These are phyloP conservation scores for Drosophila diplacantha DNA, from an alignment of 2,888 invertebrate genomes.

Conservation along the genomic window DNA sequence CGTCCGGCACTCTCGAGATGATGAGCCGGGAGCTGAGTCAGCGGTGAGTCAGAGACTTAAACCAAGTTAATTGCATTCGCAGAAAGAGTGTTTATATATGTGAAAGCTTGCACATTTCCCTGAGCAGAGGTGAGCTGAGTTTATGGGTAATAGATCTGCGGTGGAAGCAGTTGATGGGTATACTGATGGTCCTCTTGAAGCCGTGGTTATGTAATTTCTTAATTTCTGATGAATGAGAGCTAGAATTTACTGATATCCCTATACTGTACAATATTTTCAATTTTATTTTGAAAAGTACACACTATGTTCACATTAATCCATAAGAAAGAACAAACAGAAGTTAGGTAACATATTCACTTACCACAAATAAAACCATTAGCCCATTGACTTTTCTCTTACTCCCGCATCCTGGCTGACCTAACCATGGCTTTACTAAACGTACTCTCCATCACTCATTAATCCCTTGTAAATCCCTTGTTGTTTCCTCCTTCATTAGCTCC, in stretches of 20 bases:
- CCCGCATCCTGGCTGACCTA: background rate
- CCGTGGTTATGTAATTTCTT: background rate
- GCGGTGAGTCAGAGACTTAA: constrained; percentile 15
- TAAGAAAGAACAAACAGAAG: background rate
- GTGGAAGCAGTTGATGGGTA: constrained; percentile 1
- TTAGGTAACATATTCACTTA: background rate
- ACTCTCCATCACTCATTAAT: constrained; percentile 17
- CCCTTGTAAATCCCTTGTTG: background rate
- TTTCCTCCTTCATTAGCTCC: constrained; percentile 4
- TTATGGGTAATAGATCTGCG: constrained; percentile 1
- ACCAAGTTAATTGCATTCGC: constrained; percentile 14
- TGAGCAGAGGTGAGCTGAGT: background rate
- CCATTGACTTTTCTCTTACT: background rate
- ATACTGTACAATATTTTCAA: background rate
- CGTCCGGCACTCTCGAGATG: constrained; percentile 7
- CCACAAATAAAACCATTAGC: background rate
- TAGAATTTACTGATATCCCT: no score
- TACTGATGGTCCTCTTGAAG: background rate
- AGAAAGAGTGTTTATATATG: constrained; percentile 6
- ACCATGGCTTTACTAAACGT: background rate
- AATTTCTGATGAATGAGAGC: background rate
- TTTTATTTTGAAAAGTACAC: background rate
- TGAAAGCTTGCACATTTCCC: constrained; percentile 14
- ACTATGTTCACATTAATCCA: background rate
- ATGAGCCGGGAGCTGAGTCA: constrained; percentile 14